Base-by-base conservation (phyloP, 2,888 invertebrate species). In the Serrognathus titanus region DNA sequence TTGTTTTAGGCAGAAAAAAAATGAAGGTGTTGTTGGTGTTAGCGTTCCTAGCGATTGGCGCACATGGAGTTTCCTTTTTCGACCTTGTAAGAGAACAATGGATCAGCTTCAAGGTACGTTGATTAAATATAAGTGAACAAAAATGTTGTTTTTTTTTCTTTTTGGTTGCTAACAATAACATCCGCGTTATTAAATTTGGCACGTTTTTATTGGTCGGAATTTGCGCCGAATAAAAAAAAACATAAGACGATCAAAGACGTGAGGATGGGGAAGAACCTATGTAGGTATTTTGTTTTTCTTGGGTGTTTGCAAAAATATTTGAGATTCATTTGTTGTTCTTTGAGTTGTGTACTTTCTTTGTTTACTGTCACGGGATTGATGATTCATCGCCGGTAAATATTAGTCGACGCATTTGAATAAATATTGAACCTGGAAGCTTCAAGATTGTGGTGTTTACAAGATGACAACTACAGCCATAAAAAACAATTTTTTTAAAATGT, bases 1-100 rank as follows among this genome's bases (percentile, higher is more conserved):
- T 59, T 60, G 48, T 43, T 49, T 53, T 61, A 58, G 11, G 41
- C 59, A 58, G 54, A 48, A 52, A 35, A 55, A 64, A 47, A 56
- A 80, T 80, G 81, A 77, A 77, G 66, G 49, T 78, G 38, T 52
- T 82, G 13, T 31, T 82, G 39, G 57, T 80, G 41, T 66, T 83
- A n/a, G 65, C 75, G 55, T 66, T 83, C 65, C 70, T 85, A 66
- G 83, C 84, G 60, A 80, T 81, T 2, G 68, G 68, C 37, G 80
- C 80, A 36, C 82, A 83, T 51, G 88, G 89, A 3, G 82, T 91
- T 48, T 86, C 88, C 55, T 85, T 89, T 70, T 80, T 83, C 63
- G 89, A 92, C 68, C 81, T 92, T 59, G 81, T 91, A 9, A 69
- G 73, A 54, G 78, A 78, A 74, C 72, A 78, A 75, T 78, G 78